Evolutionary conservation across 1,140 invertebrate species (phyloP), one percentile per base, ranked within the genome.

Genomic region (Sinonovacula constricta): DNA sequence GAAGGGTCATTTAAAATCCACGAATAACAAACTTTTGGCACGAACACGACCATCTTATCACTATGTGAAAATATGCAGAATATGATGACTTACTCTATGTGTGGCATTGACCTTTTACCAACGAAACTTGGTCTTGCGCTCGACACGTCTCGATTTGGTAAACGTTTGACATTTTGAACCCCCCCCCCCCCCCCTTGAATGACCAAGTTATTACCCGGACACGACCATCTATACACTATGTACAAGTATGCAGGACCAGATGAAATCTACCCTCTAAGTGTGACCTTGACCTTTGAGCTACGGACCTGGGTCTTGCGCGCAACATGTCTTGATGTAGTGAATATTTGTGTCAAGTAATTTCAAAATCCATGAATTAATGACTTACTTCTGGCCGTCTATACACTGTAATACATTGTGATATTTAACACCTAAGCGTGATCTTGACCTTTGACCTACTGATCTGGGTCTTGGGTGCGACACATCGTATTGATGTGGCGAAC

Each of bases 1-100:
- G 53, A 56, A 56, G 53, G 53, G 53, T 56, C 53, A 56, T 56
- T 56, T 56, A n/a, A n/a, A 56, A 56, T 56, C n/a, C 53, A 56
- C 53, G 53, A 56, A 56, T 56, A 56, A 56, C 53, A 56, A 56
- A 56, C 53, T 56, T 56, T 26, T 56, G 5, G 53, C 53, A 56
- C 53, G 53, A 56, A 56, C 53, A 56, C 53, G 53, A 10, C 5
- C 53, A 56, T 56, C 53, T 56, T 22, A 56, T 56, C 53, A 56
- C 53, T 10, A 22, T 5, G 53, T 56, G 53, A 56, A 56, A 56
- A 56, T 56, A 56, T 56, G 53, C 53, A 56, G 53, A 56, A 56
- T 26, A 56, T 56, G n/a, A n/a, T n/a, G 5, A 56, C 53, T 56
- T 56, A 10, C n/a, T 56, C 53, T 56, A n/a, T 56, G 53, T 56